Conservation (phyloP, 2,888 invertebrate genomes). For the Cistogaster globosa region DNA sequence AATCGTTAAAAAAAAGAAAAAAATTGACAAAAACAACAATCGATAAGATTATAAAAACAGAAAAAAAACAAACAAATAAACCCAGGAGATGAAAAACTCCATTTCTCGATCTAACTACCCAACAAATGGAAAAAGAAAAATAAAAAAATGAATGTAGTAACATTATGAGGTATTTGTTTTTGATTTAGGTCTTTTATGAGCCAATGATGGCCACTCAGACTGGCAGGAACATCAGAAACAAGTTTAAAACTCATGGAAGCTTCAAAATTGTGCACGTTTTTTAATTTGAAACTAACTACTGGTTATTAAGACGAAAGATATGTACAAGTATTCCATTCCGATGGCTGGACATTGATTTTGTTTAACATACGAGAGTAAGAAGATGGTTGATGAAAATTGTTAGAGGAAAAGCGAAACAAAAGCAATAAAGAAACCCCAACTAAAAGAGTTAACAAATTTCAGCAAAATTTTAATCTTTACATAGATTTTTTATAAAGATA, state of each 20-base stretch:
- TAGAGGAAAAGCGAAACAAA: constrained; percentile 25
- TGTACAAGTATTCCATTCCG: constrained; percentile 13
- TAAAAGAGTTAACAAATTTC: constrained; percentile 66
- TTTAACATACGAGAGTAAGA: constrained; percentile 7
- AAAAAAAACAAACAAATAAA: constrained; percentile 24
- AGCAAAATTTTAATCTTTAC: constrained; percentile 66
- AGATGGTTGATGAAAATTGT: constrained; percentile 21
- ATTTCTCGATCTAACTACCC: constrained; percentile 20
- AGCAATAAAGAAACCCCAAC: constrained; percentile 6
- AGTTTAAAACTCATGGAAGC: constrained; percentile 78
- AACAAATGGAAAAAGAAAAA: constrained; percentile 18
- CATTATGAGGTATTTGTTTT: constrained; percentile 64
- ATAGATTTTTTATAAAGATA: constrained; percentile 58
- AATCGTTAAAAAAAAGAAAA: too few relatives aligned
- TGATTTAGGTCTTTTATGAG: constrained; percentile 21
- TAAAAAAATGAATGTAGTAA: constrained; percentile 46
- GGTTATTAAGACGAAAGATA: constrained; percentile 66
- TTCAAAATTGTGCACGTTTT: constrained; percentile 78
- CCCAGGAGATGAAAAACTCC: constrained; percentile 18
- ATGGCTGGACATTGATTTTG: constrained; percentile 48
- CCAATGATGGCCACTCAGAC: constrained; percentile 44
- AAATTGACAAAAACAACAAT: constrained; percentile 39
- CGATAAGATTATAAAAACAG: constrained; percentile 59
- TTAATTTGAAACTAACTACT: constrained; percentile 78
- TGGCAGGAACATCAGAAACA: constrained; percentile 42